These are phyloP conservation scores for Thunnus albacares DNA, from an alignment of 2,797 vertebrate genomes.

Conservation along the genomic window DNA sequence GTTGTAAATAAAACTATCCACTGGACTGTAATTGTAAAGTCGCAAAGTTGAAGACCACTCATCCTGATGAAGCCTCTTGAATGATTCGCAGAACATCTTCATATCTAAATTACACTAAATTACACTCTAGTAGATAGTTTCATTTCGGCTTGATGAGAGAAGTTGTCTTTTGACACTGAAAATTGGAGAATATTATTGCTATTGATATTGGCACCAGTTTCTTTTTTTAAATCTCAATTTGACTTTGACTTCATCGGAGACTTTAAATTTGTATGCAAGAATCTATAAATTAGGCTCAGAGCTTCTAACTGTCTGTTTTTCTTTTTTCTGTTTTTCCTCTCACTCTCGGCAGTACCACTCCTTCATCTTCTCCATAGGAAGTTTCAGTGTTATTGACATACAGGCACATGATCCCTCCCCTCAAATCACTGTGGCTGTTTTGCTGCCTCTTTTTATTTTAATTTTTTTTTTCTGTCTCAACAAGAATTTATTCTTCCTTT, in stretches of 20 bases:
- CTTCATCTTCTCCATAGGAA: conserved; percentile 34
- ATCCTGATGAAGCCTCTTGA: not conserved
- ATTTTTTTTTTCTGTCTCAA: conserved; percentile 16
- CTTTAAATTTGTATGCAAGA: conserved; percentile 20
- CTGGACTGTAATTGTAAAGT: not conserved
- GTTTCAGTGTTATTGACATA: conserved; percentile 17
- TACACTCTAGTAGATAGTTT: conserved; percentile 7
- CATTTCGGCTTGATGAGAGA: not conserved
- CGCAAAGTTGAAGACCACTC: not conserved
- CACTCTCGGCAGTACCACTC: conserved; percentile 22
- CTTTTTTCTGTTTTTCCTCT: conserved; percentile 21
- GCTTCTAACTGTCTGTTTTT: conserved; percentile 24
- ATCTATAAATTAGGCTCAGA: conserved; percentile 13
- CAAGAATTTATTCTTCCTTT: conserved; percentile 45
- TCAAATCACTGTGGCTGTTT: conserved; percentile 27
- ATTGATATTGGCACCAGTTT: conserved; percentile 13
- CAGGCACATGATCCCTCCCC: conserved; percentile 7
- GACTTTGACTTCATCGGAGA: conserved; percentile 2
- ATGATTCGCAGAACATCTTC: not conserved
- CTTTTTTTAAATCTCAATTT: not conserved
- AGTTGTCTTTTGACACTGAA: not conserved
- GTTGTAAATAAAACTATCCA: conserved; percentile 3
- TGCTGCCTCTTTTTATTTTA: not conserved
- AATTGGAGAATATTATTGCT: conserved; percentile 7
- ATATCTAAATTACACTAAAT: not conserved